Evolutionary conservation across 1,140 invertebrate species (phyloP), one percentile per base, ranked within the genome.

Genomic region (honey bee (Apis mellifera)): DNA sequence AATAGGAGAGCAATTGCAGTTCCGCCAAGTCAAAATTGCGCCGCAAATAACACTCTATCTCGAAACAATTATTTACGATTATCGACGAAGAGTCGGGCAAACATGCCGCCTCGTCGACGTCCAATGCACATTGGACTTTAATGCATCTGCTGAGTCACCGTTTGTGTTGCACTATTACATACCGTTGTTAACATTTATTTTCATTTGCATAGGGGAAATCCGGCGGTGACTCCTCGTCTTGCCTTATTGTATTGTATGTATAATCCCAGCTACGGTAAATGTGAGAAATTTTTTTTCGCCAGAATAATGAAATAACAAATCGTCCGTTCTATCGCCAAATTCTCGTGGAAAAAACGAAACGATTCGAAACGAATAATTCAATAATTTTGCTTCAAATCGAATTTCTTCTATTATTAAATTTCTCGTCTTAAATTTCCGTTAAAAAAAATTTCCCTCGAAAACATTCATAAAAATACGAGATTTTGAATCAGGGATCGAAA

Each of bases 111-210:
- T 2, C 23, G 64, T 62, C 71, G 62, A 26, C 76, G 66, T 75
- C 68, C 62, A 19, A 11, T 83, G 86, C 76, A 84, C 86, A 76
- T 86, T 86, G 84, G 82, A 87, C 82, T 73, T 84, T 77, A 80
- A 84, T 84, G 85, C 81, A 77, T 73, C 62, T 55, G 85, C 69
- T 81, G 82, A 74, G 54, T 84, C 69, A 84, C 8, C 64, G 54
- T 71, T 66, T n/a, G 59, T 32, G 68, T 64, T 54, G 57, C 55
- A 54, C 17, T 78, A 82, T 72, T 73, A 23, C 55, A n/a, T 13
- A 9, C 15, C 8, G n/a, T n/a, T 42, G 17, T 19, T 48, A 57
- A 32, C 26, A 9, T 59, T 19, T n/a, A 52, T 52, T 15, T 73
- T 52, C 42, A 11, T 42, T 32, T 55, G n/a, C 9, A 21, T 9